Evolutionary conservation across 1,140 invertebrate species (phyloP).

Genomic region (Drosophila nigromelanica): DNA sequence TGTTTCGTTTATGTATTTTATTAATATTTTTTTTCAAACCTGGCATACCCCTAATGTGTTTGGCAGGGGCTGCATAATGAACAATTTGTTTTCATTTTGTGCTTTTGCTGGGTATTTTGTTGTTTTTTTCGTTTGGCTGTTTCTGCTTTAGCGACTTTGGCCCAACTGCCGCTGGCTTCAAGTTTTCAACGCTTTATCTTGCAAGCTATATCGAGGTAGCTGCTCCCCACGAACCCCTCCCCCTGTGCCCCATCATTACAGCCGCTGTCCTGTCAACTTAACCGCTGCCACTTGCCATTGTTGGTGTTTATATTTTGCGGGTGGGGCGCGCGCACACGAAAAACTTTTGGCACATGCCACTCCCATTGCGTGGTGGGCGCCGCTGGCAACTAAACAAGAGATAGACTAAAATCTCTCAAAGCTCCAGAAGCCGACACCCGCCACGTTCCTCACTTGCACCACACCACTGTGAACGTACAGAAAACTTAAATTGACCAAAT

Average conservation of each 20-base stretch:
- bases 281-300: constrained; percentile 77
- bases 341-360: constrained; percentile 73
- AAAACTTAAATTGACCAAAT: constrained; percentile 77
- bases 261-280: constrained; percentile 63
- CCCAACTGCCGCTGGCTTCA: constrained; percentile 55
- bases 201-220: constrained; percentile 25
- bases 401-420: constrained; percentile 45
- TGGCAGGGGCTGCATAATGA: constrained; percentile 34
- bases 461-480: neutral
- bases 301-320: constrained; percentile 68
- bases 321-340: constrained; percentile 30
- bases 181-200: constrained; percentile 77
- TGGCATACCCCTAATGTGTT: constrained; percentile 59
- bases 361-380: constrained; percentile 31
- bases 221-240: neutral
- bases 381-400: constrained; percentile 55
- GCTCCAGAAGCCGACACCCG: neutral
- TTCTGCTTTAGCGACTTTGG: constrained; percentile 48
- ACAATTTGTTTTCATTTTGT: constrained; percentile 79
- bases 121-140: constrained; percentile 20
- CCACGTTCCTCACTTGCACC: neutral
- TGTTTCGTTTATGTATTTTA: neutral
- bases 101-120: constrained; percentile 27
- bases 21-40: neutral
- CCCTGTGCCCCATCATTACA: neutral